Percentiles rank a stretch among this genome's conserved stretches.
Evolutionary conservation across 2,797 vertebrate species (phyloP).

Genomic region (Esox masquinongy): DNA sequence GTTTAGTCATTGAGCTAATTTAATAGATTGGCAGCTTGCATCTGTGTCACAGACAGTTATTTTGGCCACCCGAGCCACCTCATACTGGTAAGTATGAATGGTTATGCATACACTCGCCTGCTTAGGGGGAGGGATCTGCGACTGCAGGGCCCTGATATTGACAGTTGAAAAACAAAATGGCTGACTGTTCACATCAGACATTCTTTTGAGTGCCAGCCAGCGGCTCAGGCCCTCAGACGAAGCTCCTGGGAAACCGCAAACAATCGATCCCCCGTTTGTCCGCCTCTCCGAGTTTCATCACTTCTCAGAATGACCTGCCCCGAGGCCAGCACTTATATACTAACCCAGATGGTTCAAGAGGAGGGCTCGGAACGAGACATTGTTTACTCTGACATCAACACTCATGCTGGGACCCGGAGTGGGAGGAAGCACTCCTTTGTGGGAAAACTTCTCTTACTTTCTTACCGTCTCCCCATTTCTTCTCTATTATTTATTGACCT

Average conservation of each 20-base stretch:
- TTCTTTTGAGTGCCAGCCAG: slow-evolving; percentile 18
- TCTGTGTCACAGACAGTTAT: too few species aligned
- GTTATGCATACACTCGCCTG: slow-evolving; percentile 49
- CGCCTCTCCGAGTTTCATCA: slow-evolving; percentile 44
- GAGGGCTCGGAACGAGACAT: slow-evolving; percentile 30
- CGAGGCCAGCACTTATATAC: slow-evolving; percentile 10
- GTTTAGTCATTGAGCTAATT: slow-evolving; percentile 61
- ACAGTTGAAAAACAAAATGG: slow-evolving; percentile 45
- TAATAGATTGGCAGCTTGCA: slow-evolving; percentile 43
- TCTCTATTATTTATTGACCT: slow-evolving; percentile 65
- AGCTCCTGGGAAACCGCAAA: slow-evolving; percentile 48
- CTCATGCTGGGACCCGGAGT: slow-evolving; percentile 41
- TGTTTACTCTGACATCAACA: slow-evolving; percentile 22
- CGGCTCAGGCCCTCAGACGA: slow-evolving; percentile 35
- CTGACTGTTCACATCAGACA: slow-evolving; percentile 19
- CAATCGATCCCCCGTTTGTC: slow-evolving; percentile 56
- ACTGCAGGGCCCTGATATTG: slow-evolving; percentile 47
- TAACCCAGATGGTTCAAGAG: slow-evolving; percentile 12
- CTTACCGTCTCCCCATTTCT: slow-evolving; percentile 28
- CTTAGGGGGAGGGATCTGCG: slow-evolving; percentile 46
- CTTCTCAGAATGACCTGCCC: slow-evolving; percentile 43
- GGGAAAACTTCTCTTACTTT: slow-evolving; percentile 45
- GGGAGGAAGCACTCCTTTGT: slow-evolving; percentile 17
- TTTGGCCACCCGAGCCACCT: too few species aligned
- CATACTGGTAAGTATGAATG: slow-evolving; percentile 52